Percentiles rank a stretch among this genome's conserved stretches.
These are phyloP conservation scores for Branchinecta lynchi DNA, from an alignment of 1,140 invertebrate genomes.

Conservation along the genomic window DNA sequence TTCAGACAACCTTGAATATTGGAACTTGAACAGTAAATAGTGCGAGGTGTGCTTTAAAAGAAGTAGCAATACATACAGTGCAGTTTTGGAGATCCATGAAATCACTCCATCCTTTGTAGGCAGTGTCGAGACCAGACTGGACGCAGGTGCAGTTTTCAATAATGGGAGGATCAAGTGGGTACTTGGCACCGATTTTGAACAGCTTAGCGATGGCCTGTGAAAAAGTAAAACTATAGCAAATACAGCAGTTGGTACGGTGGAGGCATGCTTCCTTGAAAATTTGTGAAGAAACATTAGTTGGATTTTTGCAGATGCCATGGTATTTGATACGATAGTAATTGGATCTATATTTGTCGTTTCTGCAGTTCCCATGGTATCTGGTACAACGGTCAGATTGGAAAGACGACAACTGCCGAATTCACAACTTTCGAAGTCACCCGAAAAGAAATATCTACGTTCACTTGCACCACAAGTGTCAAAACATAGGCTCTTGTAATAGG, in stretches of 20 bases:
- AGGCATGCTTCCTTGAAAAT: too few species aligned
- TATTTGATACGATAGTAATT: too few species aligned
- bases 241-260: not conserved
- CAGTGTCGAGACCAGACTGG: conserved; percentile 5
- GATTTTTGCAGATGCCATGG: too few species aligned
- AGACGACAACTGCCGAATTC: not conserved
- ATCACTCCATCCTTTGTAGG: conserved; percentile 14
- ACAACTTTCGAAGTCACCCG: not conserved
- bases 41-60: not conserved
- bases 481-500: too few species aligned
- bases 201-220: conserved; percentile 29
- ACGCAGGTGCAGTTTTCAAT: conserved; percentile 15
- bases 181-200: conserved; percentile 22
- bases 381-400: too few species aligned
- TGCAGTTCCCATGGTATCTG: too few species aligned
- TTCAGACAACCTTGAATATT: too few species aligned
- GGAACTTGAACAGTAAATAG: not conserved
- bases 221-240: not conserved
- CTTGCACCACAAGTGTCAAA: too few species aligned
- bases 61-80: not conserved
- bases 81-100: not conserved
- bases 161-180: conserved; percentile 19
- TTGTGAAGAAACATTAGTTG: too few species aligned
- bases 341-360: too few species aligned
- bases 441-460: too few species aligned